phyloP scores from a whole-genome alignment of 2,888 invertebrate species.

The Nephrocerus scutellatus region DNA sequence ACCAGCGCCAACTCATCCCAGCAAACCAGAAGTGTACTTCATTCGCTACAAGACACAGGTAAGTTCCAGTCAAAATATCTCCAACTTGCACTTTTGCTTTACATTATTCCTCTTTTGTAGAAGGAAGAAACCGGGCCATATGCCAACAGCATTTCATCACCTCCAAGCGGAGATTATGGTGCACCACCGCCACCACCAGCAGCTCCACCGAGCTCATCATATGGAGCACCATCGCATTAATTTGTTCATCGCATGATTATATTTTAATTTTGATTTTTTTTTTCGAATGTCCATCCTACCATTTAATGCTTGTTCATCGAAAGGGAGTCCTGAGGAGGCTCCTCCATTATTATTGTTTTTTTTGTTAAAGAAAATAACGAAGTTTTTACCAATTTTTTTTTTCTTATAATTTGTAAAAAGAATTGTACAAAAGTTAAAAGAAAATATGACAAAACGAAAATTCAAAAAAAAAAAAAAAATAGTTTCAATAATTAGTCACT shows the following conservation, averaged over 20 bases:
- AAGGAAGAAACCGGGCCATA: conserved; percentile 46
- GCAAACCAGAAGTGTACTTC: conserved; percentile 70
- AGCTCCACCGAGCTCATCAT: conserved; percentile 43
- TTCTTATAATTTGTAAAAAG: too few relatives aligned
- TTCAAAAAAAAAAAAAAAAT: too few relatives aligned
- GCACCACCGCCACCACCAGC: conserved; percentile 38
- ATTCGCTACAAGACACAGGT: conserved; percentile 67
- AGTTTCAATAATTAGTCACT: too few relatives aligned
- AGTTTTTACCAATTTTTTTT: too few relatives aligned
- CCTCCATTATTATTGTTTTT: too few relatives aligned
- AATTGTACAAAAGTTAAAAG: too few relatives aligned
- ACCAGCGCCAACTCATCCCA: conserved; percentile 64
- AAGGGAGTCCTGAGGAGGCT: too few relatives aligned
- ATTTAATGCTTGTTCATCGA: too few relatives aligned
- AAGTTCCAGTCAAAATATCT: neutral
- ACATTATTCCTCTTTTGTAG: conserved; percentile 12
- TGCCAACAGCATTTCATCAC: conserved; percentile 43
- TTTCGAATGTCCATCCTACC: too few relatives aligned
- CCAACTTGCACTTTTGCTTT: neutral
- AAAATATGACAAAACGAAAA: too few relatives aligned
- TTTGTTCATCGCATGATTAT: neutral
- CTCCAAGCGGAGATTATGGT: conserved; percentile 41
- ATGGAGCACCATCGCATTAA: conserved; percentile 43
- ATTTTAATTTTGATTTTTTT: neutral
- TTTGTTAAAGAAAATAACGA: too few relatives aligned